Evolutionary conservation across 2,888 invertebrate species (phyloP), one percentile per base, ranked within the genome.

Genomic region (Drosophila algonquin): DNA sequence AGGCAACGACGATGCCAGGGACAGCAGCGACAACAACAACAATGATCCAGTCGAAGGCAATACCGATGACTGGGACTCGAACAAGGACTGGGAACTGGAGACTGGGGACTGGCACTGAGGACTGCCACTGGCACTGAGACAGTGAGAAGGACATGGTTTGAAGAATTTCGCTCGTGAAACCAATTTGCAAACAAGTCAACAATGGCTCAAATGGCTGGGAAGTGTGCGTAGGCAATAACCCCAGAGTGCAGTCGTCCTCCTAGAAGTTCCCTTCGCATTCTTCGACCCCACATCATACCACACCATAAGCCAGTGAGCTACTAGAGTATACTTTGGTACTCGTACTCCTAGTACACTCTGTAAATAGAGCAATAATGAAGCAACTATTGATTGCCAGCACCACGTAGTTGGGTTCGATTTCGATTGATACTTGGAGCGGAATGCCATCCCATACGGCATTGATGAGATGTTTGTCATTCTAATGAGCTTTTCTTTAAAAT

Each of bases 131-230:
- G 32, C 58, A 18, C 27, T 72, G 21, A 51, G 48, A 52, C 21
- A 27, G 40, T 7, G 40, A 40, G 18, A 30, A 52, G 59, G 48
- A 77, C 60, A 73, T 62, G 74, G 73, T 54, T 76, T 73, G 71
- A 79, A 67, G 73, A 63, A 76, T 74, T 73, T 58, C 71, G 59
- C 68, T 75, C 75, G 62, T 65, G 72, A 40, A 79, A 89, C 89
- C 88, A 85, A 89, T 85, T 85, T 89, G 83, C 89, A 85, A 88
- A 85, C 82, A 89, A 89, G 80, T 75, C 88, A 89, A 81, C 85
- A 82, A 88, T 79, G 71, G 59, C 72, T 32, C 53, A 68, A 74
- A 80, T 67, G 68, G 87, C 73, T 52, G 57, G 59, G 65, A 54
- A 76, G 69, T 70, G 63, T 73, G 78, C 65, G 58, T 77, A 68